Percentiles rank a stretch among this genome's conserved stretches.
Conservation (phyloP, 2,888 invertebrate genomes). For the Agrenia bidenticulata region DNA sequence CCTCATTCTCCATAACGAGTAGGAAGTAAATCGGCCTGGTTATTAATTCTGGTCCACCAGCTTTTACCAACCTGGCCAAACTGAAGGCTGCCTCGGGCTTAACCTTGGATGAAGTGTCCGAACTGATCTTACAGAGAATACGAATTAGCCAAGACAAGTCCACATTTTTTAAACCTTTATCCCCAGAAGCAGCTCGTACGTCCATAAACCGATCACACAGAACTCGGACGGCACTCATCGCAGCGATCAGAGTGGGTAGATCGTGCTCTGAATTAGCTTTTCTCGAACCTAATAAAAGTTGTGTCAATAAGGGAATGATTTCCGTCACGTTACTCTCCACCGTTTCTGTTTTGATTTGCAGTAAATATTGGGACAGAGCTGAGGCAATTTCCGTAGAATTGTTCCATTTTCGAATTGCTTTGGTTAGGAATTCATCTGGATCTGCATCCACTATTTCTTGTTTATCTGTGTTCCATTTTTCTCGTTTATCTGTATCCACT, state of each 20-base stretch:
- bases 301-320: constrained; percentile 27
- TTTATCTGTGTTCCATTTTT: too few species aligned
- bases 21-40: constrained; percentile 45
- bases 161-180: constrained; percentile 31
- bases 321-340: constrained; percentile 32
- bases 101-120: constrained; percentile 44
- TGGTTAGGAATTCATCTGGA: not conserved
- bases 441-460: not conserved
- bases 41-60: constrained; percentile 45
- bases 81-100: constrained; percentile 45
- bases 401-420: constrained; percentile 20
- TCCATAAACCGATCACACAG: constrained; percentile 28
- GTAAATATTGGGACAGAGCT: constrained; percentile 29
- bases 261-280: constrained; percentile 31
- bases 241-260: constrained; percentile 23
- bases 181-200: constrained; percentile 22
- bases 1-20: constrained; percentile 38
- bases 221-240: constrained; percentile 30
- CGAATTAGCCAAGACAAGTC: constrained; percentile 47
- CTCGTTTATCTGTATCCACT: too few species aligned
- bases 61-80: constrained; percentile 44
- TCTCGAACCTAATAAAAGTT: constrained; percentile 21
- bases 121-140: constrained; percentile 43
- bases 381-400: constrained; percentile 29
- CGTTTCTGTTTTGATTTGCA: constrained; percentile 29